A percentile compares a stretch with the other conserved stretches of the same genome.
Conservation (phyloP, 2,888 invertebrate genomes). For the Kuschelorhynchus macadamiae region DNA sequence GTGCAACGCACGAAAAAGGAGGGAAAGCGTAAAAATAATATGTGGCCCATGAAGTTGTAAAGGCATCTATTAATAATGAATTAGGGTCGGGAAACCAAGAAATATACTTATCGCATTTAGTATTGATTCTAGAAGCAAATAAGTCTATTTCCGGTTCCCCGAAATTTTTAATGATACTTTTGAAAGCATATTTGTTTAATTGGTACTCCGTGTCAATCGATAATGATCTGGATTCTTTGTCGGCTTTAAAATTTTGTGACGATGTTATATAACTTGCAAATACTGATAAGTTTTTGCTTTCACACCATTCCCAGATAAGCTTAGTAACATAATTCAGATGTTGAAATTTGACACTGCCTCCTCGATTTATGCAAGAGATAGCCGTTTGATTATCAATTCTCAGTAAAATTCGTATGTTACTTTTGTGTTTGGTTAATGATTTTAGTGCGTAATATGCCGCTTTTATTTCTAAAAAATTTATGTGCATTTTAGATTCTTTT, state of each 20-base stretch:
- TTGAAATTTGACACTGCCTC: constrained; percentile 21
- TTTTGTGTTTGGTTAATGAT: neutral
- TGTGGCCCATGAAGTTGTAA: constrained; percentile 48
- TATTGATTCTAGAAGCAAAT: no score
- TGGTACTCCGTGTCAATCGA: constrained; percentile 20
- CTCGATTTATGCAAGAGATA: constrained; percentile 5
- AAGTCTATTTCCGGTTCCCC: neutral
- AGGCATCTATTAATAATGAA: constrained; percentile 55
- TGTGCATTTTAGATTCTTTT: constrained; percentile 40
- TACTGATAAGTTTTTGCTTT: constrained; percentile 25
- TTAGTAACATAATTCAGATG: constrained; percentile 14
- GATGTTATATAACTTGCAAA: constrained; percentile 31
- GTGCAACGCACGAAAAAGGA: constrained; percentile 55
- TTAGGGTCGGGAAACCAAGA: constrained; percentile 52
- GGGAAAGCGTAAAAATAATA: constrained; percentile 36
- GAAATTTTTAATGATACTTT: neutral
- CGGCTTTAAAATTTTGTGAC: constrained; percentile 27
- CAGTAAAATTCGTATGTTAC: constrained; percentile 40
- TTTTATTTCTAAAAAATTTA: constrained; percentile 52
- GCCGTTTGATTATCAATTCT: constrained; percentile 24
- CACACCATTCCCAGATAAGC: constrained; percentile 27
- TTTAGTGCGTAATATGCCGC: constrained; percentile 33
- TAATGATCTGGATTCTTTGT: constrained; percentile 27
- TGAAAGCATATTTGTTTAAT: neutral
- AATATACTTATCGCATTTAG: neutral